A percentile compares a stretch with the other conserved stretches of the same genome.
These are phyloP conservation scores for Vombatus ursinus DNA, from an alignment of 2,113 vertebrate genomes.

Conservation along the genomic window DNA sequence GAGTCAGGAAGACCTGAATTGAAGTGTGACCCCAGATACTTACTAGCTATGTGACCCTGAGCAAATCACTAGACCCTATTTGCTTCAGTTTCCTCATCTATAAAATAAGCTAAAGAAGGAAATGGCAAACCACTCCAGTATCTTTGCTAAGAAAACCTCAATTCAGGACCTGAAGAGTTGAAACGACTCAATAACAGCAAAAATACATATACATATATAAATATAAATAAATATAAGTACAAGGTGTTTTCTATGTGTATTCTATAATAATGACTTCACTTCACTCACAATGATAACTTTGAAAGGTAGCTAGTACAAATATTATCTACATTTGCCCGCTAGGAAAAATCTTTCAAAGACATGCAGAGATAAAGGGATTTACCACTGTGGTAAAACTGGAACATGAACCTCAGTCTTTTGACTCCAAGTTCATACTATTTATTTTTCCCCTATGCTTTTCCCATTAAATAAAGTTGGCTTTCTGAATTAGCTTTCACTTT, in stretches of 20 bases:
- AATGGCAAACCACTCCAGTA: background rate
- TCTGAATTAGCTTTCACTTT: background rate
- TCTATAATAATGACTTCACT: background rate
- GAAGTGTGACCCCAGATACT: background rate
- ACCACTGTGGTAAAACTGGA: background rate
- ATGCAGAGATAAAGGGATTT: background rate
- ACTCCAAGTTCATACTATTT: background rate
- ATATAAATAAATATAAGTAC: background rate
- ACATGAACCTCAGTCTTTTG: background rate
- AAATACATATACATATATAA: background rate
- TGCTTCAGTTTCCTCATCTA: background rate
- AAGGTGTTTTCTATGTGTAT: background rate
- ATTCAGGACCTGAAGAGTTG: background rate
- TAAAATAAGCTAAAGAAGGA: background rate
- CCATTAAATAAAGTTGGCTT: background rate
- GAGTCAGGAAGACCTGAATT: background rate
- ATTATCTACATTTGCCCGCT: background rate
- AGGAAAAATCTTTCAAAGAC: background rate
- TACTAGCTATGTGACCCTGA: background rate
- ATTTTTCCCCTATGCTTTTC: background rate
- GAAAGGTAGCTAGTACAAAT: background rate
- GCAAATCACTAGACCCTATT: background rate
- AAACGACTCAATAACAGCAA: background rate
- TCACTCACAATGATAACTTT: background rate
- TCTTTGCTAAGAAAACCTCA: background rate